Evolutionary conservation across 2,113 vertebrate species (phyloP).

Genomic region (Calypte anna): DNA sequence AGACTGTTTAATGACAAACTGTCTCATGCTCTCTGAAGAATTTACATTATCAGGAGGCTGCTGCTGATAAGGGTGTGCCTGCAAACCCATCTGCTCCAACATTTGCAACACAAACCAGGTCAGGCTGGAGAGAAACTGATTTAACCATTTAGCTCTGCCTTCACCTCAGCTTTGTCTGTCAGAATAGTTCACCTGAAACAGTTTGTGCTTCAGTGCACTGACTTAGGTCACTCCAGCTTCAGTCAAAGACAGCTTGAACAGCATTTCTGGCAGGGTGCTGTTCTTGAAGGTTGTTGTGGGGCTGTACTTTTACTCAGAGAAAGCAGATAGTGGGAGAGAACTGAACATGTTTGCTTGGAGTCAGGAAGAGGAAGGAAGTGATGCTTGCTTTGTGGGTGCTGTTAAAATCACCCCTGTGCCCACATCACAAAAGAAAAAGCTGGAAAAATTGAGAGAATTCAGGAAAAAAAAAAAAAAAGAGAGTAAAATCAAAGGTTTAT

Average conservation of each 20-base stretch:
- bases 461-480: not conserved
- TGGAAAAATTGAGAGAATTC: not conserved
- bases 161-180: not conserved
- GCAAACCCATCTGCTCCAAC: slow-evolving; percentile 37
- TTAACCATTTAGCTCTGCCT: not conserved
- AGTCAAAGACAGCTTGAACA: not conserved
- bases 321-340: not conserved
- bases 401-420: not conserved
- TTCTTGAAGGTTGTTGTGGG: not conserved
- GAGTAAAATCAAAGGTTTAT: not conserved
- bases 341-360: not conserved
- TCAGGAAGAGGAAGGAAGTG: not conserved
- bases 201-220: not conserved
- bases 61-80: slow-evolving; percentile 56
- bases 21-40: slow-evolving; percentile 47
- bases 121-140: not conserved
- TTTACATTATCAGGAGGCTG: slow-evolving; percentile 37
- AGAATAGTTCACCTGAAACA: not conserved
- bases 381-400: not conserved
- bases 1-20: slow-evolving; percentile 42
- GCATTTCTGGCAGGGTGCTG: not conserved
- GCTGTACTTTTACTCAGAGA: not conserved
- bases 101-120: not conserved
- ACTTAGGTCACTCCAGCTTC: not conserved
- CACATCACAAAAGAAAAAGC: not conserved